These are phyloP conservation scores for Aradophagus sp. DNA, from an alignment of 1,140 invertebrate genomes.

Conservation along the genomic window DNA sequence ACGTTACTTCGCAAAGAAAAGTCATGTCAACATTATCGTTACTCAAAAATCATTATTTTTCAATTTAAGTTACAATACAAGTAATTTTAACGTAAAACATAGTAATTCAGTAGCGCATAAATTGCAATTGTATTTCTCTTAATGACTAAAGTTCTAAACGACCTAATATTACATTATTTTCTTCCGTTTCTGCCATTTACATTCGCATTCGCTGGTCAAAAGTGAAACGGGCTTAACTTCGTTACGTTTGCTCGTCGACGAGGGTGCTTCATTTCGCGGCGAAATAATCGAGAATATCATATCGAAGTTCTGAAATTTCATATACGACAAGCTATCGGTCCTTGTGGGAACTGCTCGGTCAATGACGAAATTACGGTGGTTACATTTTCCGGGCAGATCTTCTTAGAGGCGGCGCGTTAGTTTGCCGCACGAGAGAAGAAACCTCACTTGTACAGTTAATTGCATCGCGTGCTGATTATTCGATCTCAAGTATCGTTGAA, in stretches of 20 bases:
- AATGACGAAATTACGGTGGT: conserved; percentile 57
- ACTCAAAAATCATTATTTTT: no score
- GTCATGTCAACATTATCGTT: no score
- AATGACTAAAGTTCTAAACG: no score
- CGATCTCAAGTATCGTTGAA: conserved; percentile 39
- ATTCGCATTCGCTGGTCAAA: conserved; percentile 20
- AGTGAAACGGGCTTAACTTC: conserved; percentile 44
- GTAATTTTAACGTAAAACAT: no score
- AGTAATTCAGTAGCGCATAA: no score
- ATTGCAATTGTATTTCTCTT: no score
- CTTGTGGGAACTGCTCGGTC: conserved; percentile 51
- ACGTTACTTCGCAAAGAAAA: no score
- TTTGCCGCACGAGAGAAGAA: conserved; percentile 24
- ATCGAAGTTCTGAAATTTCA: conserved; percentile 56
- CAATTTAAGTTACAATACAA: no score
- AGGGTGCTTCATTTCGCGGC: conserved; percentile 35
- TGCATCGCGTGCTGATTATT: conserved; percentile 42
- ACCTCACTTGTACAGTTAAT: conserved; percentile 45
- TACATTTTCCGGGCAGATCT: conserved; percentile 34
- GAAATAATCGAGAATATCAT: conserved; percentile 50
- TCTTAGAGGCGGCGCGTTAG: conserved; percentile 12
- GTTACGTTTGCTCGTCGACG: conserved; percentile 8
- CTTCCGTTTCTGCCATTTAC: conserved; percentile 14
- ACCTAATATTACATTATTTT: no score
- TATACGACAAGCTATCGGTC: conserved; percentile 41